Conservation (phyloP, 1,140 invertebrate genomes). For the Plectus sambesii region DNA sequence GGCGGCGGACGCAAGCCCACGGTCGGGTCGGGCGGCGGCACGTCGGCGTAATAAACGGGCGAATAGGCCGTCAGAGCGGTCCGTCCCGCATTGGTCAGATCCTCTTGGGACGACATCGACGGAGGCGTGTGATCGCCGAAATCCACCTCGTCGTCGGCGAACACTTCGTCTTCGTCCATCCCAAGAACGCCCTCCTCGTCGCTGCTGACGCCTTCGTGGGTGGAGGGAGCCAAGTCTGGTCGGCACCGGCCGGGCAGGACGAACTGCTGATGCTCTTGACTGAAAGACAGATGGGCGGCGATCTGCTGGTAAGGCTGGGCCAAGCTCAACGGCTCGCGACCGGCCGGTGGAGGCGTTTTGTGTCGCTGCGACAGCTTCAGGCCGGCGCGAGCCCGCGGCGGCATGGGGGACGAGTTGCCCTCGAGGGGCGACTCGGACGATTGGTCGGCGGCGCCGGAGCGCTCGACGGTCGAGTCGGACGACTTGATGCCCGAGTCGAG, state of each 20-base stretch:
- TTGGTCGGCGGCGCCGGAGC: no score
- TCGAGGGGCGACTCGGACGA: no score
- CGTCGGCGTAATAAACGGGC: not conserved
- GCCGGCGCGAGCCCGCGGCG: no score
- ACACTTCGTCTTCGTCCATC: constrained; percentile 5
- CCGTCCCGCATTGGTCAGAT: no score
- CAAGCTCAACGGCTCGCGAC: constrained; percentile 2
- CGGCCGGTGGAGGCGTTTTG: no score
- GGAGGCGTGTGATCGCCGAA: not conserved
- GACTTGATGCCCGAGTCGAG: not conserved
- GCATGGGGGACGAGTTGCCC: no score
- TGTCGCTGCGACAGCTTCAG: no score
- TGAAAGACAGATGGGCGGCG: not conserved
- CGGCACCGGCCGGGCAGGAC: constrained; percentile 22
- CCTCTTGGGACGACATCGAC: not conserved
- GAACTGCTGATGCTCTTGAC: not conserved
- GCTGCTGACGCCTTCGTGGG: constrained; percentile 7
- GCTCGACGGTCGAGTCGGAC: no score
- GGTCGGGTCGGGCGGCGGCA: not conserved
- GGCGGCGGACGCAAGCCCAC: no score
- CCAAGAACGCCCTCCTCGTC: constrained; percentile 9
- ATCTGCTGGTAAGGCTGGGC: constrained; percentile 12
- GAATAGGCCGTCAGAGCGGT: no score
- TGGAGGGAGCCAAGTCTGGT: not conserved
- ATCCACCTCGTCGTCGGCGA: constrained; percentile 10